Base-by-base conservation (phyloP, 2,113 vertebrate genomes). In the Corapipo altera region DNA sequence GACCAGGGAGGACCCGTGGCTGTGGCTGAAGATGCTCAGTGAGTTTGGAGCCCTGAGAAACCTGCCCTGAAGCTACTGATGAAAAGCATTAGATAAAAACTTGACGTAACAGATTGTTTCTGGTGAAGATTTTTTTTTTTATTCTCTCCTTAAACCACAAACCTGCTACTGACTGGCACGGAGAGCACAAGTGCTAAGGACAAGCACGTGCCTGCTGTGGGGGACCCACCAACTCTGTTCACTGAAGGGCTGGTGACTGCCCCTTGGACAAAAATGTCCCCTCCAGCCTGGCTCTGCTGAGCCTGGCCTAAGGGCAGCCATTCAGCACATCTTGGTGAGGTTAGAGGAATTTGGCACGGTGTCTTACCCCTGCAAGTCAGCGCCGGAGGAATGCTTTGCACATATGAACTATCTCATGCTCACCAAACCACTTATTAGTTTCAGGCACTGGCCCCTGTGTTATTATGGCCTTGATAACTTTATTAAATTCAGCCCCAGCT, bases 381-480 rank as follows among this genome's bases (percentile, higher is more conserved):
- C 2, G 3, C 91, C 46, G 65, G 81, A 97, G 92, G 95, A 97
- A 96, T 95, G 95, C 79, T 93, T 65, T 95, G 95, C 95, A 90
- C 97, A 96, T 92, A 97, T 96, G 96, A 97, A 93, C 93, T 96
- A 96, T 97, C 96, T 97, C 96, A 97, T 95, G 92, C 95, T 97
- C 97, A 97, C 96, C 97, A 97, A 96, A 95, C 86, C 19, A 2
- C 95, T 97, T 96, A 97, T 97, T 97, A 93, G 96, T 97, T 97
- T 97, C 97, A 97, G 97, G 92, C 97, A 65, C 76, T 81, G 96
- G 93, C 93, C 96, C 94, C 96, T 89, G 91, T 94, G 81, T 95
- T 96, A 95, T 96, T 97, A 95, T 70, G 96, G 94, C 91, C 97
- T 97, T 97, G 97, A 97, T 97, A 97, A 97, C 97, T 97, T 97